A percentile compares a stretch with the other conserved stretches of the same genome.
Evolutionary conservation across 2,113 vertebrate genomes (phyloP).

Genomic region (Tragelaphus scriptus): DNA sequence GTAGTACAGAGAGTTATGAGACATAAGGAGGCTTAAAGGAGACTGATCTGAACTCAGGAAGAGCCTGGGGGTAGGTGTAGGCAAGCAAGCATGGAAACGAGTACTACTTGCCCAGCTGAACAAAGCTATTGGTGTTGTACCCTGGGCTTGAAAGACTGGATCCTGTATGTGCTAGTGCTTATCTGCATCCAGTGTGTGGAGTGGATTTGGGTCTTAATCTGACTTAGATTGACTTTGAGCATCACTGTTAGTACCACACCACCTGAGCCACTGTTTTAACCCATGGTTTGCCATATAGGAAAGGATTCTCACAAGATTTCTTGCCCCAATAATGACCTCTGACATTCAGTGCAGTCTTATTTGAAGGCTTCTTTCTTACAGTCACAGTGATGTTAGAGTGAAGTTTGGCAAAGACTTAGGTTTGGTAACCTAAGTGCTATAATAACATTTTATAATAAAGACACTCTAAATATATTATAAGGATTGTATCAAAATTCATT

Average conservation of each 20-base stretch:
- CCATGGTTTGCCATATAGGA: not conserved
- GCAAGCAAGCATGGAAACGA: not conserved
- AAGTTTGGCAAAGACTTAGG: not conserved
- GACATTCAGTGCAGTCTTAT: not conserved
- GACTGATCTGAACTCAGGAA: not conserved
- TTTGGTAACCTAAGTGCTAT: not conserved
- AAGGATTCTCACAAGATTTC: not conserved
- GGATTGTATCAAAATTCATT: not conserved
- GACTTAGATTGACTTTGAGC: not conserved
- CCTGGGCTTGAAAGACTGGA: not conserved
- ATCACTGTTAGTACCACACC: not conserved
- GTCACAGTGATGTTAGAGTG: not conserved
- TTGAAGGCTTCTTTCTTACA: not conserved
- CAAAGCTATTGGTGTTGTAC: not conserved
- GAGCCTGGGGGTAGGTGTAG: not conserved
- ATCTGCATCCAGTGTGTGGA: not conserved
- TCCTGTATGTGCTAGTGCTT: fast-evolving
- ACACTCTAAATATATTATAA: not conserved
- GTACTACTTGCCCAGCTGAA: not conserved
- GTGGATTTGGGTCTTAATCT: not conserved
- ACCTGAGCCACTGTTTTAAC: not conserved
- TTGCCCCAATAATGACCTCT: not conserved
- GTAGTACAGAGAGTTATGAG: not conserved
- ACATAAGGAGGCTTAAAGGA: not conserved
- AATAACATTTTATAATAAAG: not conserved